These are phyloP conservation scores for Clytia hemisphaerica DNA, from an alignment of 30 jellyfish, hydroid and myxozoan species.

Conservation along the genomic window DNA sequence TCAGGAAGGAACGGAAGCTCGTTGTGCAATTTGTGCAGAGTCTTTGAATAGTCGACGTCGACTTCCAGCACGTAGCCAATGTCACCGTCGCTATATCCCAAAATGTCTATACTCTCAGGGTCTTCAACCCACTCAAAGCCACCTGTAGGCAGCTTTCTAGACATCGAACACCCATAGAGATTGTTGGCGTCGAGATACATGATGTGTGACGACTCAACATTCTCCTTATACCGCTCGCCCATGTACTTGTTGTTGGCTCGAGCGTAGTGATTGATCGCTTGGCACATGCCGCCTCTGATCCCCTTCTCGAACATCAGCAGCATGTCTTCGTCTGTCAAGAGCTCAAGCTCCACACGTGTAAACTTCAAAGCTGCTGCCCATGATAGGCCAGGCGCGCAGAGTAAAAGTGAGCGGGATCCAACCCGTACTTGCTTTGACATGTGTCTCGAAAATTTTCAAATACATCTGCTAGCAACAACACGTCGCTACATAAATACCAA, in stretches of 20 bases:
- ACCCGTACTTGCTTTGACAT: conserved; percentile 4
- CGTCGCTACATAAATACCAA: neutral
- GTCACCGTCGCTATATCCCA: no score
- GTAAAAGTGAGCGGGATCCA: conserved; percentile 41
- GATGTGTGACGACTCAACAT: conserved; percentile 18
- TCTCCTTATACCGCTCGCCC: neutral
- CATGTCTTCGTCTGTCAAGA: conserved; percentile 1
- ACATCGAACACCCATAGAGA: conserved; percentile 64
- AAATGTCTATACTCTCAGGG: conserved; percentile 1
- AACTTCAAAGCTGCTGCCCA: conserved; percentile 21
- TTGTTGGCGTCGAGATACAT: conserved; percentile 64
- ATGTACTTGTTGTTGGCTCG: conserved; percentile 7
- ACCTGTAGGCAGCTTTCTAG: conserved; percentile 43
- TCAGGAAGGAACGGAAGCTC: conserved; percentile 65
- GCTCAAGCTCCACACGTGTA: neutral
- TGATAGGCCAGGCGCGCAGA: conserved; percentile 52
- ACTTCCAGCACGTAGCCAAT: conserved; percentile 47
- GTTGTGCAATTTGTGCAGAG: conserved; percentile 46
- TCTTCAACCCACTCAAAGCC: conserved; percentile 48
- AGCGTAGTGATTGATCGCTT: neutral
- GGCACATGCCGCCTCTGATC: conserved; percentile 14
- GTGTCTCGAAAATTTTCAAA: conserved; percentile 30
- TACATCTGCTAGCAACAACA: conserved; percentile 41
- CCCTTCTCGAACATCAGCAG: conserved; percentile 29
- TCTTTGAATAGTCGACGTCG: conserved; percentile 48